These are phyloP conservation scores for Hartigia nigra DNA, from an alignment of 2,888 invertebrate species.

Conservation along the genomic window DNA sequence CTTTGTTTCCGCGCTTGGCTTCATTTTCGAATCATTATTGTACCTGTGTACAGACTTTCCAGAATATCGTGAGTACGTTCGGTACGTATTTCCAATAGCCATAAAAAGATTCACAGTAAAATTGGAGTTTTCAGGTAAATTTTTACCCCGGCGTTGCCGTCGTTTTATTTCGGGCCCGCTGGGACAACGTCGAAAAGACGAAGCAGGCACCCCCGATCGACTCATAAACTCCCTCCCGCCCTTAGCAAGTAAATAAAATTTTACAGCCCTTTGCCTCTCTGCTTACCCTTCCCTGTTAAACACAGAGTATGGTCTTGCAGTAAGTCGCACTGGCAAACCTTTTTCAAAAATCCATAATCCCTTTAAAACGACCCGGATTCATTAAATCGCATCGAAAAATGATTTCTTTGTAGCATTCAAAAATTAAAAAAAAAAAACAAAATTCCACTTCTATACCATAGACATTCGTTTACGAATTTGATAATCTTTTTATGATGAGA, in stretches of 20 bases:
- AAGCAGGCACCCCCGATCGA: conserved; percentile 5
- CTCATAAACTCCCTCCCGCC: background rate
- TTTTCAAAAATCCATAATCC: background rate
- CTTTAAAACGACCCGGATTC: background rate
- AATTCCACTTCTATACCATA: background rate
- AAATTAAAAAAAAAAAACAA: background rate
- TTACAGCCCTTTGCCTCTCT: background rate
- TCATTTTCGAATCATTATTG: background rate
- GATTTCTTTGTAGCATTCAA: background rate
- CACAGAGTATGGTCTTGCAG: background rate
- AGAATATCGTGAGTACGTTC: background rate
- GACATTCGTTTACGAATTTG: background rate
- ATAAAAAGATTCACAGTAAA: conserved; percentile 25
- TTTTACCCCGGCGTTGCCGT: conserved; percentile 14
- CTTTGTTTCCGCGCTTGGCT: background rate
- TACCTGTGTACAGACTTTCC: background rate
- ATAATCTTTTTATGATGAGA: too few relatives aligned
- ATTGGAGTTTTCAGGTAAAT: conserved; percentile 22
- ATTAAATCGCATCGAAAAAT: background rate
- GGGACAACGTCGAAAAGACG: conserved; percentile 31
- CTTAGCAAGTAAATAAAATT: background rate
- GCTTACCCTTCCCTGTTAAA: background rate
- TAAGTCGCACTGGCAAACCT: background rate
- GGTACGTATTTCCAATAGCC: background rate
- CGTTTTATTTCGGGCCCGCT: conserved; percentile 7